Evolutionary conservation across 1,140 invertebrate genomes (phyloP).

Genomic region (Macrobrachium nipponense): DNA sequence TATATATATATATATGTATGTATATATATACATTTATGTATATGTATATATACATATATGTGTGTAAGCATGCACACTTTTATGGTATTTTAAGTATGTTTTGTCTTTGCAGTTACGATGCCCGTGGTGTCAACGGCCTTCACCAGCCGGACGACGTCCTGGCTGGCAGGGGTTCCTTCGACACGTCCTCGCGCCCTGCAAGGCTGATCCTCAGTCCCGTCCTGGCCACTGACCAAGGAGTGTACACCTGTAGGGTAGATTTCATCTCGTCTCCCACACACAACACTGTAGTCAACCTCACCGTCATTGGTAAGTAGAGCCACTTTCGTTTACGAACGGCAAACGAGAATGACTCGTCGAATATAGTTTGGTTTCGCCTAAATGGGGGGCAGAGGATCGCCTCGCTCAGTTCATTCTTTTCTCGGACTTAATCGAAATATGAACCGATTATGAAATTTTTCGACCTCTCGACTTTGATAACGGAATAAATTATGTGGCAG

Average conservation of each 20-base stretch:
- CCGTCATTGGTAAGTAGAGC: conserved; percentile 68
- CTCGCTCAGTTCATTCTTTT: no score
- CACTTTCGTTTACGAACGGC: neutral
- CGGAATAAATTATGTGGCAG: no score
- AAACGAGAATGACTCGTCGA: no score
- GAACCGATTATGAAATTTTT: no score
- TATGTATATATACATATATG: conserved; percentile 8
- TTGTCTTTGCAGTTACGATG: conserved; percentile 47
- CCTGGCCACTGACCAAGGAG: conserved; percentile 62
- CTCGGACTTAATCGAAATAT: no score
- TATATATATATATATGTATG: conserved; percentile 9
- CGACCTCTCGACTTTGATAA: no score
- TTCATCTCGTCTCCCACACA: conserved; percentile 69
- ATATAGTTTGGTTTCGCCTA: no score
- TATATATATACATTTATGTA: conserved; percentile 8
- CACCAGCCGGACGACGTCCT: conserved; percentile 43
- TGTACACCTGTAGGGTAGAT: conserved; percentile 70
- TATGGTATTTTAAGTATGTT: neutral
- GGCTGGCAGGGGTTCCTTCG: conserved; percentile 29
- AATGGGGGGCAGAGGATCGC: no score
- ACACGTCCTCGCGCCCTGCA: conserved; percentile 39
- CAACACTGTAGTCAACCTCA: conserved; percentile 68
- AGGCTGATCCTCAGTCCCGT: conserved; percentile 55
- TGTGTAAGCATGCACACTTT: neutral
- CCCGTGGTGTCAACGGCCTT: conserved; percentile 22